Conservation (phyloP, 2,797 vertebrate species). For the Cuculus canorus region DNA sequence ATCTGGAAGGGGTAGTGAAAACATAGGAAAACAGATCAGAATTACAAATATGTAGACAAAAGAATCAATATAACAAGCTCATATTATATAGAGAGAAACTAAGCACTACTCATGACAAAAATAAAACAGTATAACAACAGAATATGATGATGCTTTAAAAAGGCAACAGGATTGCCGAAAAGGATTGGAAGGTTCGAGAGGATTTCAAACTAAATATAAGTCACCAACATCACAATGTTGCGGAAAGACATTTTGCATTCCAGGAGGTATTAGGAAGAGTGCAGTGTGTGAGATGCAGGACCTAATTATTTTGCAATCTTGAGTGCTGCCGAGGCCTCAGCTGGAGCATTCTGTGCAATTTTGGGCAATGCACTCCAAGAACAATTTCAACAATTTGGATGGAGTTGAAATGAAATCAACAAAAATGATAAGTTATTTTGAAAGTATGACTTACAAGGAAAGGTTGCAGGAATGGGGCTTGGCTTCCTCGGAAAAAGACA, state of each 20-base stretch:
- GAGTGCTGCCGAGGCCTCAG: not conserved
- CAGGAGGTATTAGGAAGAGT: conserved; percentile 20
- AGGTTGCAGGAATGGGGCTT: not conserved
- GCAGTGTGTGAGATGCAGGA: not conserved
- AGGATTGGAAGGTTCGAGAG: not conserved
- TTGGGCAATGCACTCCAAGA: conserved; percentile 2
- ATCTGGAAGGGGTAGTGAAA: not conserved
- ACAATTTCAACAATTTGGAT: conserved; percentile 28
- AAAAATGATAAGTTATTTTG: conserved; percentile 15
- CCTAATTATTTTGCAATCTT: conserved; percentile 42
- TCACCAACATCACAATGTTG: not conserved
- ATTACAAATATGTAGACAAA: not conserved
- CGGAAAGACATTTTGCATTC: conserved; percentile 35
- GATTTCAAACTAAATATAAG: conserved; percentile 17
- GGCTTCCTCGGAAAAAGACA: not conserved
- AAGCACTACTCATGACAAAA: not conserved
- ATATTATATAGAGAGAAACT: not conserved
- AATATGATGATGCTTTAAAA: not conserved
- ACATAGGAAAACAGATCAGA: not conserved
- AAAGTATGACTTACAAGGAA: not conserved
- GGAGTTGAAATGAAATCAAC: conserved; percentile 27
- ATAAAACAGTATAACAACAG: not conserved
- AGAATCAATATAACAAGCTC: not conserved
- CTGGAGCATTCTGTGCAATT: conserved; percentile 37
- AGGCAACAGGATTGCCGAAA: not conserved